Conservation (phyloP, 2,888 invertebrate species). For the Tyria jacobaeae region DNA sequence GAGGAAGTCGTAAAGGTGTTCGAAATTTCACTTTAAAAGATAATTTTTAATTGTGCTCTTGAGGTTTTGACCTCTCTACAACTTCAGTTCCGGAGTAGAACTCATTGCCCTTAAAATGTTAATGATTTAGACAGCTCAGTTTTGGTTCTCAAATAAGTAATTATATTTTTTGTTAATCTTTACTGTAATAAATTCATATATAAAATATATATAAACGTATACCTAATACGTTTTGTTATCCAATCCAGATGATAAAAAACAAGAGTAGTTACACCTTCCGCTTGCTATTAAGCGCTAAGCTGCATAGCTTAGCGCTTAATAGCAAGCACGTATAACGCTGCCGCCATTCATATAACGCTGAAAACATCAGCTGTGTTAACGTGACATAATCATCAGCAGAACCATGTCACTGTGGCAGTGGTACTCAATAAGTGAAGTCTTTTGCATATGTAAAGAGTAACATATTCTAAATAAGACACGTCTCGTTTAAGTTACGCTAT, state of each 20-base stretch:
- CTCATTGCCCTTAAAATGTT: constrained; percentile 37
- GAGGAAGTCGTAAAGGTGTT: constrained; percentile 31
- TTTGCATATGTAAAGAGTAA: no score
- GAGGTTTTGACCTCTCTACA: constrained; percentile 38
- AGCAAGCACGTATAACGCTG: no score
- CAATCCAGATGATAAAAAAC: no score
- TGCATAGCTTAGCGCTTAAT: no score
- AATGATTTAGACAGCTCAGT: constrained; percentile 19
- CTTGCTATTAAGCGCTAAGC: no score
- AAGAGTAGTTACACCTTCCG: no score
- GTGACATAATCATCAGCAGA: neutral
- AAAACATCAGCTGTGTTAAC: no score
- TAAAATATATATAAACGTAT: no score
- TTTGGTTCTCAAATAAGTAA: constrained; percentile 29
- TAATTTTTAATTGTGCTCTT: constrained; percentile 36
- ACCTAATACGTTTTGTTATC: neutral
- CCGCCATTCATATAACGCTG: no score
- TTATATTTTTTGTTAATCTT: no score
- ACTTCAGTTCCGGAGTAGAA: constrained; percentile 44
- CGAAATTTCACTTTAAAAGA: constrained; percentile 31
- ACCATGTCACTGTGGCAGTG: neutral
- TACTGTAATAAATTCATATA: no score
- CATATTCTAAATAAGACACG: no score
- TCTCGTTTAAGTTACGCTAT: neutral
- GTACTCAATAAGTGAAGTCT: neutral